Conservation (phyloP, 2,888 invertebrate species). For the Criorhina ranunculi region DNA sequence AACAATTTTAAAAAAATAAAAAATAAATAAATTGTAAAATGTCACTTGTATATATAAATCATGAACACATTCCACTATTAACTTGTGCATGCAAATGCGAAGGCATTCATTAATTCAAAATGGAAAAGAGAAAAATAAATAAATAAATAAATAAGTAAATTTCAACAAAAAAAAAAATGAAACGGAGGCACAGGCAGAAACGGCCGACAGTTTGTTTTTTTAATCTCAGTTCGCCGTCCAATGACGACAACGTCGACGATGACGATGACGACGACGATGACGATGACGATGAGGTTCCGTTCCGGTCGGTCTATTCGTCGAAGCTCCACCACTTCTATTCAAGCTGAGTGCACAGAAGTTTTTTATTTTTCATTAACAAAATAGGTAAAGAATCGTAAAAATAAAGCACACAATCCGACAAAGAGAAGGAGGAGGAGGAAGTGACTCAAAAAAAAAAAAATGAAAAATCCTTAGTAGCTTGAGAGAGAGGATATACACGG, state of each 20-base stretch:
- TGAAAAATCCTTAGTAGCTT: constrained; percentile 16
- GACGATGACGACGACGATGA: background rate
- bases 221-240: constrained; percentile 19
- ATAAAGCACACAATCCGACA: background rate
- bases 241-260: background rate
- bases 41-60: constrained; percentile 43
- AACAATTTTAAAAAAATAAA: no score
- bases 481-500: background rate
- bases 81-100: constrained; percentile 33
- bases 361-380: constrained; percentile 31
- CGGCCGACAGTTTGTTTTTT: constrained; percentile 46
- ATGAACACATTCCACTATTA: constrained; percentile 37
- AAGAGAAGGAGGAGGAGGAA: background rate
- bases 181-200: constrained; percentile 9
- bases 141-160: constrained; percentile 20
- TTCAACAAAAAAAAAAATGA: constrained; percentile 1
- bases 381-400: constrained; percentile 24
- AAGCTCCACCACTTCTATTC: constrained; percentile 2
- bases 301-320: constrained; percentile 30
- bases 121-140: constrained; percentile 17
- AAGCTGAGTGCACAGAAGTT: constrained; percentile 25
- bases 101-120: constrained; percentile 45
- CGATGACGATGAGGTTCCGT: background rate
- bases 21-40: no score
- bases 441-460: constrained; percentile 20